Evolutionary conservation across 2,113 vertebrate species (phyloP), one percentile per base, ranked within the genome.

Genomic region (Callionymus lyra): DNA sequence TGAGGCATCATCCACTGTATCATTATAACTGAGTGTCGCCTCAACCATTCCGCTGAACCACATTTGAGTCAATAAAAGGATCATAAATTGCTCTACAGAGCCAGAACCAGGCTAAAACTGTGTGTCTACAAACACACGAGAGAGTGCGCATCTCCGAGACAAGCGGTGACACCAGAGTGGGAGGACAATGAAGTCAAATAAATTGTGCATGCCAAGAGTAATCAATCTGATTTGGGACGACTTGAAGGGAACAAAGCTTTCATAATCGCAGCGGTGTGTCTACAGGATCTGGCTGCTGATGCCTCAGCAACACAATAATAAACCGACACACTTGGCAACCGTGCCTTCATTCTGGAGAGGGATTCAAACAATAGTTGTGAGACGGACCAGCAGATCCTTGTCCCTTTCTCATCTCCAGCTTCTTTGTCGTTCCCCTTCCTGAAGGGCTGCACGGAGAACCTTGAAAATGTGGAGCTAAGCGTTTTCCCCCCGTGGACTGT

Each of bases 141-240:
- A 8, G 8, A 5, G 21, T 27, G 21, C 21, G 21, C 21, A 8
- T 27, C 21, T 27, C 21, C 8, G 21, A 27, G 21, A 27, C 21
- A 27, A 27, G 41, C 15, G 21, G 41, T 27, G 21, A 41, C 40
- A 27, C 12, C 12, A 13, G 19, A 42, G 75, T 75, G 63, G 75
- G 75, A 75, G 73, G 77, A 77, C 73, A 70, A 66, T 73, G 65
- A 74, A 79, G 68, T 77, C 72, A 76, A 77, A 80, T 78, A 62
- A 79, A 82, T 72, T 72, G 73, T 62, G 67, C 67, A 63, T 68
- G 80, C 71, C 75, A 75, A 59, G 65, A 71, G 57, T 75, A 68
- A 82, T 80, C 77, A 80, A 75, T 80, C 63, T 79, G 55, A 71
- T 74, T 42, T 49, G 58, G 44, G 68, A 58, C 57, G 63, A 71